Evolutionary conservation across 1,140 invertebrate species (phyloP), one percentile per base, ranked within the genome.

Genomic region (Megalopta genalis): DNA sequence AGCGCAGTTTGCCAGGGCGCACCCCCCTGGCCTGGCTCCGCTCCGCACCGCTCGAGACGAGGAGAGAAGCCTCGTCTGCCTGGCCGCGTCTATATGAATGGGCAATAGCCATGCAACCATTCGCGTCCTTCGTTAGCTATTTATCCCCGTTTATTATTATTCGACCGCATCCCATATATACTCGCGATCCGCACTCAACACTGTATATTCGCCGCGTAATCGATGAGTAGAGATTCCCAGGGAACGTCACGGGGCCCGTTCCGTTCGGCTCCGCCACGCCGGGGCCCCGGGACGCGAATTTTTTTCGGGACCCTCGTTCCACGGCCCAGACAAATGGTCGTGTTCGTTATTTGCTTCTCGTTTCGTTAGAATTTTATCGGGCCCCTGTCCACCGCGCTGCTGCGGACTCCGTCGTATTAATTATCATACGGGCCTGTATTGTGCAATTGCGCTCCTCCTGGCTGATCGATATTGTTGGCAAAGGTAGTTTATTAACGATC

Each of bases 111-210:
- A 90, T 88, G 89, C 90, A 81, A 90, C 84, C 86, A 68, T 85
- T 77, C 81, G 77, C 79, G 80, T 84, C 86, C 89, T 90, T 90
- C 89, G 88, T 90, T 90, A 91, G 68, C 80, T 85, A 88, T 88
- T 84, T 87, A 88, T 84, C 84, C 88, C 81, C 81, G 85, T 87
- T 87, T 80, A 86, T 83, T 80, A 81, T 86, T 82, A 86, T 86
- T 86, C 77, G 84, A 78, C 23, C 76, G 80, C 81, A 67, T 74
- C 77, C 77, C 68, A 67, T 68, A 71, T 52, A 75, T 49, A 65
- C 59, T 42, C 60, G 71, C 68, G 57, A 66, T 67, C 67, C 68
- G 67, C 62, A 46, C 75, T 85, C 84, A 62, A 75, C 73, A 66
- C 62, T 52, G 54, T 64, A 52, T 70, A 66, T 21, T 7, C 8